Base-by-base conservation (phyloP, 2,797 vertebrate genomes). In the Calcarius lapponicus region DNA sequence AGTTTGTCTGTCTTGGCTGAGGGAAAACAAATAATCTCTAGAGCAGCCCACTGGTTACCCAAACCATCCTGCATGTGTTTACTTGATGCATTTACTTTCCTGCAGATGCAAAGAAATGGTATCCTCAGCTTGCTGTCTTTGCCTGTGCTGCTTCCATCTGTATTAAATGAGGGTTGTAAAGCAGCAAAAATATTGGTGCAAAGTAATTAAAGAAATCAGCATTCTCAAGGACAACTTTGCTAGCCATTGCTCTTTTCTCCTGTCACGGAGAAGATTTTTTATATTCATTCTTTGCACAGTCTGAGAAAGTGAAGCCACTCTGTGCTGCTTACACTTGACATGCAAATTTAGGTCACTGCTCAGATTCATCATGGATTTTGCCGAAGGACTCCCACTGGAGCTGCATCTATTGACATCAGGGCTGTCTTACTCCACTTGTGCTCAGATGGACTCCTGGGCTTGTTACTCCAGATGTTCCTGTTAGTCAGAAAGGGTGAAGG, bases 341-440 rank as follows among this genome's bases (percentile, higher is more conserved):
- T 25, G 12, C 11, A 80, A 57, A 88, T 96, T 70, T 70, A 73
- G 90, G 86, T 84, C 83, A 80, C 38, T 82, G 80, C 82, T 81
- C 80, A 76, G 34, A 61, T 47, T 85, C 64, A 9, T 65, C 29
- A 9, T 36, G 43, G 47, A 34, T 74, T 83, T 80, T 78, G 66
- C 57, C 62, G n/a, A 58, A 80, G 54, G 32, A 15, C 60, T 93
- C 51, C 25, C 36, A 28, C 42, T 0, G 1, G 70, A 54, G 40
- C 29, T 82, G 26, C 25, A 22, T 56, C 25, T 64, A 1, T 38
- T 73, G 81, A 25, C 43, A 62, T 86, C 36, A 69, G 71, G 60
- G 51, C 36, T 75, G 67, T 56, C 8, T 74, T 74, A 66, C 13
- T 29, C 31, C 1, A 3, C 36, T 64, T 58, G 9, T 71, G 79